A percentile compares a stretch with the other conserved stretches of the same genome.
These are phyloP conservation scores for Eurytoma adleriae DNA, from an alignment of 2,888 invertebrate genomes.

Conservation along the genomic window DNA sequence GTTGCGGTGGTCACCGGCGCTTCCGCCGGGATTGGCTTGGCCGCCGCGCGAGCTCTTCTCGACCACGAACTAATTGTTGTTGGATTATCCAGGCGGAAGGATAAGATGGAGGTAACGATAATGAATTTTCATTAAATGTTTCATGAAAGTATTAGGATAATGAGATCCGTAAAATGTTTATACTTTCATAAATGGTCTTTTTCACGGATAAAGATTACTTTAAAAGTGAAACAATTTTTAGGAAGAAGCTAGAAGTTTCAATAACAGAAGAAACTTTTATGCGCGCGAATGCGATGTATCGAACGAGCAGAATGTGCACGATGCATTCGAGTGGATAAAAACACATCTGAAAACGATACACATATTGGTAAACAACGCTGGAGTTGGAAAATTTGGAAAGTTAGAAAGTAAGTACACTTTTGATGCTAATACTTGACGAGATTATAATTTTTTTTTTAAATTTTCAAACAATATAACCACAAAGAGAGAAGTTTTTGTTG, in stretches of 20 bases:
- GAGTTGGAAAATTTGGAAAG: neutral
- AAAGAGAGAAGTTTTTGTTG: too few species aligned
- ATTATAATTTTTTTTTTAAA: neutral
- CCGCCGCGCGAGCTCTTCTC: constrained; percentile 75
- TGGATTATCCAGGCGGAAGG: constrained; percentile 76
- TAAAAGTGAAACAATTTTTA: neutral
- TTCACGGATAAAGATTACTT: neutral
- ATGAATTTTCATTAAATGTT: neutral
- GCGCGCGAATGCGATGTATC: neutral
- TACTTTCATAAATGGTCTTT: neutral
- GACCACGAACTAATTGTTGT: constrained; percentile 78
- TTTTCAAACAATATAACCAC: neutral
- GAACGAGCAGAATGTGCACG: neutral
- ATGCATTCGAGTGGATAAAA: neutral
- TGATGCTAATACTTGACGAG: neutral
- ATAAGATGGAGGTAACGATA: neutral
- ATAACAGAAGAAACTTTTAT: constrained; percentile 1
- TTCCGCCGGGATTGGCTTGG: constrained; percentile 80
- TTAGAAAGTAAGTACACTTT: neutral
- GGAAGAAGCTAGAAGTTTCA: neutral
- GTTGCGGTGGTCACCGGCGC: constrained; percentile 82
- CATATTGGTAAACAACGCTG: neutral
- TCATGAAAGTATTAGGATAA: neutral
- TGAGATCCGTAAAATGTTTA: neutral
- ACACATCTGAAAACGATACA: neutral